These are phyloP conservation scores for Spodoptera exigua DNA, from an alignment of 2,888 invertebrate species.

Conservation along the genomic window DNA sequence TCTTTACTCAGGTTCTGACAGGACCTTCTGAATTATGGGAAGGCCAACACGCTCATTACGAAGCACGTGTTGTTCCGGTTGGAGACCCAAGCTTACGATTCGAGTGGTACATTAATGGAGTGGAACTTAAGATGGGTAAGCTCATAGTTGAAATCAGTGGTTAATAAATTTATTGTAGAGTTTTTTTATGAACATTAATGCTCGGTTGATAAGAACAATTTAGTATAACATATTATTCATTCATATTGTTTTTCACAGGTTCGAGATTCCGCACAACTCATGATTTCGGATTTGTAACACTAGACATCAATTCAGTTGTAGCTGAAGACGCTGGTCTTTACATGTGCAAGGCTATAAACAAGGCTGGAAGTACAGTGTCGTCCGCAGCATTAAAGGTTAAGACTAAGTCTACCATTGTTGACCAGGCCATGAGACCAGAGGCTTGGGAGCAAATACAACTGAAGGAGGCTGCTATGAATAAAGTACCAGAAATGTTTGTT, in stretches of 20 bases:
- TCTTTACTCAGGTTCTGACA: conserved; percentile 96
- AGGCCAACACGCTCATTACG: conserved; percentile 96
- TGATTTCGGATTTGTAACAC: conserved; percentile 97
- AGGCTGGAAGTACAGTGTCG: conserved; percentile 97
- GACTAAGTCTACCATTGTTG: conserved; percentile 93
- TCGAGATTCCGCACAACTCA: conserved; percentile 97
- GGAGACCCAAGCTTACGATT: conserved; percentile 97
- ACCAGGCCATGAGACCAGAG: conserved; percentile 96
- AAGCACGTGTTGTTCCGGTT: conserved; percentile 97
- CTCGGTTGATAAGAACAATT: too few relatives aligned
- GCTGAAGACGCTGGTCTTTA: conserved; percentile 97
- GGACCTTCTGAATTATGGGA: conserved; percentile 97
- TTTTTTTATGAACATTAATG: too few relatives aligned
- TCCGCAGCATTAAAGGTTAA: conserved; percentile 97
- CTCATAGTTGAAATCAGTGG: neutral
- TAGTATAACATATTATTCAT: neutral
- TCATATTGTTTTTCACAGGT: conserved; percentile 79
- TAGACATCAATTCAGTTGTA: conserved; percentile 96
- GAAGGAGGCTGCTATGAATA: conserved; percentile 97
- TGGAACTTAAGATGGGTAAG: conserved; percentile 96
- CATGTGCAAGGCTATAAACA: conserved; percentile 98
- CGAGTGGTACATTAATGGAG: conserved; percentile 98
- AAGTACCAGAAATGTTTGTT: conserved; percentile 95
- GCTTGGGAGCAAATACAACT: conserved; percentile 97
- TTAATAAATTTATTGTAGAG: neutral